These are phyloP conservation scores for Empidonax alnorum DNA, from an alignment of 2,113 vertebrate genomes.

Conservation along the genomic window DNA sequence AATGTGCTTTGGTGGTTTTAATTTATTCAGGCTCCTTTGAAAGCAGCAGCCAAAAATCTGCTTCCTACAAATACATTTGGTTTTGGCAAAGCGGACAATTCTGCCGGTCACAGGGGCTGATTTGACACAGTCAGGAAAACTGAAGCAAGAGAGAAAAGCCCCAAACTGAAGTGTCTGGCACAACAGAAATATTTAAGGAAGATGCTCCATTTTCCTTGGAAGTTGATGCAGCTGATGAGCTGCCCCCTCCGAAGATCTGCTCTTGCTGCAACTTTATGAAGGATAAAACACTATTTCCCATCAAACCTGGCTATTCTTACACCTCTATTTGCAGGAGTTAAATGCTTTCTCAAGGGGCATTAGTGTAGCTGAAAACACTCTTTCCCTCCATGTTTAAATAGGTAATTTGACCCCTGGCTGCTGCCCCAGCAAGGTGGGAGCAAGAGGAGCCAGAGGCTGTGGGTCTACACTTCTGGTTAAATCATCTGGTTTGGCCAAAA, in stretches of 20 bases:
- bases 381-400: background rate
- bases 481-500: background rate
- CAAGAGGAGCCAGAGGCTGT: accelerated
- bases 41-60: background rate
- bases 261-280: background rate
- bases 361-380: background rate
- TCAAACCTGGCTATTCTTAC: background rate
- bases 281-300: background rate
- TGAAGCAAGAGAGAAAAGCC: background rate
- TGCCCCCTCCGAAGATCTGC: background rate
- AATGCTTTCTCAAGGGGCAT: background rate
- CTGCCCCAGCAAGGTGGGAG: background rate
- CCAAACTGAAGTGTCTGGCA: background rate
- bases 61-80: background rate
- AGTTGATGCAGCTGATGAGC: background rate
- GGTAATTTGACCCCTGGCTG: background rate
- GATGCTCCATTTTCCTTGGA: background rate
- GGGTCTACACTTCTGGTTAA: background rate
- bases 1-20: conserved; percentile 20
- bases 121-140: background rate
- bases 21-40: conserved; percentile 31
- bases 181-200: background rate
- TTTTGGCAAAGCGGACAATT: background rate
- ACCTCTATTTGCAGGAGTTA: background rate
- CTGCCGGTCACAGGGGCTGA: background rate